Percentiles rank a stretch among this genome's conserved stretches.
phyloP scores from a whole-genome alignment of 2,888 invertebrate species.

The Linhomoeus sp. region DNA sequence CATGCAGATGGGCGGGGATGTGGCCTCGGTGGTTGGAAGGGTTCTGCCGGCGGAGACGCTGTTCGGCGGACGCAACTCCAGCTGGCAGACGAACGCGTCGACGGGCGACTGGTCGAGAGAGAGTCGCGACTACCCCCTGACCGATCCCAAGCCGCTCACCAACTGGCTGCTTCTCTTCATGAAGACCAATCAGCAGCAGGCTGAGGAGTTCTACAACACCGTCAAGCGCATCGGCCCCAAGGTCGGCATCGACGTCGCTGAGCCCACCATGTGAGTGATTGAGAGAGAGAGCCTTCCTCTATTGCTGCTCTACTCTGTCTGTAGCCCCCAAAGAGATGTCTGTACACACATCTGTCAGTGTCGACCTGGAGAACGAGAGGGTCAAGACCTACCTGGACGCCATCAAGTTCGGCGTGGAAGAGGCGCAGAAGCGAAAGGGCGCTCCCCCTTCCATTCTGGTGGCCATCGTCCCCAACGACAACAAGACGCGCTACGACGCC shows the following conservation, averaged over 20 bases:
- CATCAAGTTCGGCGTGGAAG: slow-evolving; percentile 4
- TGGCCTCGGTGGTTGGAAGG: slow-evolving; percentile 15
- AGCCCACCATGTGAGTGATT: background rate
- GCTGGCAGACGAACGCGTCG: slow-evolving; percentile 1
- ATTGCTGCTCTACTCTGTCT: background rate
- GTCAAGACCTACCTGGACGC: background rate
- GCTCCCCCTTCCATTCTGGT: slow-evolving; percentile 23
- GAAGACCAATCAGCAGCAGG: slow-evolving; percentile 4
- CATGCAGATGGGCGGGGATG: slow-evolving; percentile 33
- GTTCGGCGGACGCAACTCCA: slow-evolving; percentile 43
- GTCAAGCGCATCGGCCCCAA: slow-evolving; percentile 5
- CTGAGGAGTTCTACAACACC: slow-evolving; percentile 3
- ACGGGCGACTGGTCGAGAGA: slow-evolving; percentile 12
- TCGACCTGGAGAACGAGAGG: background rate
- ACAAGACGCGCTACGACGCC: slow-evolving; percentile 55
- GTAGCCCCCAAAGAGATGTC: background rate
- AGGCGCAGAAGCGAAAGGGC: background rate
- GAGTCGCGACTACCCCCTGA: slow-evolving; percentile 13
- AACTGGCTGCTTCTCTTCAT: slow-evolving; percentile 13
- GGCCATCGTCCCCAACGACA: slow-evolving; percentile 43
- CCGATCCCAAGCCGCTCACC: slow-evolving; percentile 8
- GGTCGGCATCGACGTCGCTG: slow-evolving; percentile 2
- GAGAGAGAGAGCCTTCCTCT: too few species aligned
- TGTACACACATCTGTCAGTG: too few species aligned
- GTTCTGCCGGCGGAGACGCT: slow-evolving; percentile 39